A percentile compares a stretch with the other conserved stretches of the same genome.
Evolutionary conservation across 2,797 vertebrate genomes (phyloP).

Genomic region (Mycteria americana): DNA sequence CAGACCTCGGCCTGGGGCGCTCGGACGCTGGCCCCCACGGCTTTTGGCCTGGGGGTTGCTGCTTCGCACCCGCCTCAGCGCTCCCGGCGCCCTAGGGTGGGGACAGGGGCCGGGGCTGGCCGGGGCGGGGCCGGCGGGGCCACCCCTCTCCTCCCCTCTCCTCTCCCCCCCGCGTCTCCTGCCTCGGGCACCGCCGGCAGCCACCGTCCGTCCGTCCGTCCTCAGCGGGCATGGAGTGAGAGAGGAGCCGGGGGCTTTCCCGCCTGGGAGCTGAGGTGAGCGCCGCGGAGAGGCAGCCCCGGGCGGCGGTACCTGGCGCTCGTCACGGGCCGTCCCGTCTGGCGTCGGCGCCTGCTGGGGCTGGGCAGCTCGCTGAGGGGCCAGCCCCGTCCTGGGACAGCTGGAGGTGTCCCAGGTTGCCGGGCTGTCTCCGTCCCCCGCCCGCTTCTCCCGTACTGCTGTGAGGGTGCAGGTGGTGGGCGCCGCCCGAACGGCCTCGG

Average conservation of each 20-base stretch:
- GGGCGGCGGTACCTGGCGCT: neutral
- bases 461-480: neutral
- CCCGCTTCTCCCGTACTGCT: neutral
- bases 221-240: neutral
- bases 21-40: neutral
- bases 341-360: neutral
- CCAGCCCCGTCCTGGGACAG: neutral
- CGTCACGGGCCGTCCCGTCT: neutral
- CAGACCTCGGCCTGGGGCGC: neutral
- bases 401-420: no score
- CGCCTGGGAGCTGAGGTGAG: slow-evolving; percentile 41
- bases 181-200: neutral
- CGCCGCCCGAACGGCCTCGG: neutral
- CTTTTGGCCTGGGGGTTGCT: slow-evolving; percentile 6
- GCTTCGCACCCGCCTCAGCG: neutral
- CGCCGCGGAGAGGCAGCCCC: neutral
- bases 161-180: neutral
- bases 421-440: neutral
- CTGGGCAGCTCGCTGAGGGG: neutral
- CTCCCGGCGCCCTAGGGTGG: neutral
- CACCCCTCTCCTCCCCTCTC: neutral
- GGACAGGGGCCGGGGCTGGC: neutral
- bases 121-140: neutral
- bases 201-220: neutral
- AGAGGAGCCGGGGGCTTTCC: neutral